phyloP scores from a whole-genome alignment of 2,113 vertebrate genomes.

The Lipotes vexillifer region DNA sequence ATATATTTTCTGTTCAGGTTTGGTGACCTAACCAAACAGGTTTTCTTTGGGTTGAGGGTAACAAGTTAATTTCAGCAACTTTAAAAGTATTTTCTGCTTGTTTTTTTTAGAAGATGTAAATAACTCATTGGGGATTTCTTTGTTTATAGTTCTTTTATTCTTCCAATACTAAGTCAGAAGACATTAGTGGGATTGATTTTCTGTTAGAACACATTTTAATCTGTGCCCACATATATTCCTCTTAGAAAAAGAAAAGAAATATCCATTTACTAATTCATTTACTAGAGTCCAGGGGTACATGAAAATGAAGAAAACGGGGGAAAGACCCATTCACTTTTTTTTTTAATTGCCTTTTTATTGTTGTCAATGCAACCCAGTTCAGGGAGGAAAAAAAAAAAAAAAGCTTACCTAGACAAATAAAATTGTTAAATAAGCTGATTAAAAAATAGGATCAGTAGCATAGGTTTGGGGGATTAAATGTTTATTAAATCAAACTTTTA shows the following conservation, averaged over 20 bases:
- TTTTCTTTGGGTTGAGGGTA: constrained; percentile 18
- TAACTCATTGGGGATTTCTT: neutral
- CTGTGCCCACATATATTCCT: neutral
- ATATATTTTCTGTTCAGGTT: neutral
- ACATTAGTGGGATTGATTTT: constrained; percentile 51
- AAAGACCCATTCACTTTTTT: neutral
- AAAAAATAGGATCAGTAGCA: neutral
- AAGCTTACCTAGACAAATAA: neutral
- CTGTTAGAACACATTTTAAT: constrained; percentile 49
- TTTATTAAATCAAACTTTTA: constrained; percentile 76
- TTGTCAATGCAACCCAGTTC: neutral
- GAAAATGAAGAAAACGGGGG: constrained; percentile 15
- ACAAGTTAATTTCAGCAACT: constrained; percentile 39
- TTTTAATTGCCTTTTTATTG: neutral
- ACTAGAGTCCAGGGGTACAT: neutral
- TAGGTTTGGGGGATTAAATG: constrained; percentile 41
- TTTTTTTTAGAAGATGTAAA: constrained; percentile 25
- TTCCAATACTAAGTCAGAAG: constrained; percentile 43
- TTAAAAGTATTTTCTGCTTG: constrained; percentile 52
- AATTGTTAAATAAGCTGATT: neutral
- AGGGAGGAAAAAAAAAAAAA: neutral
- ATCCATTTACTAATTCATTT: neutral
- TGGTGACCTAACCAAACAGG: neutral
- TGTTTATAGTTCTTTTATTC: constrained; percentile 47
- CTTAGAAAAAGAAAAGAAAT: constrained; percentile 33